Conservation (phyloP, 1,140 invertebrate species). For the Acromyrmex echinatior region DNA sequence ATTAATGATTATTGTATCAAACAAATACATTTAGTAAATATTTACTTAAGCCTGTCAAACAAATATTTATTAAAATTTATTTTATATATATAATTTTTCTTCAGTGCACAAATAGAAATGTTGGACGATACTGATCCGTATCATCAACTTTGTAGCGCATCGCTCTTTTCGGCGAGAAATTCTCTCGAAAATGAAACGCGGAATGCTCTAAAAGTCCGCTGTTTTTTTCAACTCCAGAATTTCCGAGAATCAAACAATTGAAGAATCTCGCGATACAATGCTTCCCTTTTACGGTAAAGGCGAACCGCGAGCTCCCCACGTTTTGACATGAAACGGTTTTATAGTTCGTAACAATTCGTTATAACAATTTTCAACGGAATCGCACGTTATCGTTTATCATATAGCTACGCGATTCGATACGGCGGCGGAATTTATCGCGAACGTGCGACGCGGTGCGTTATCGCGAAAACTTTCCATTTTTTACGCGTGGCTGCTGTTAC, state of each 20-base stretch:
- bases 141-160: not conserved
- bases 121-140: not conserved
- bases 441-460: slow-evolving; percentile 16
- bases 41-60: too few species aligned
- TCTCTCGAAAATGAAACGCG: not conserved
- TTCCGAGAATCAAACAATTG: not conserved
- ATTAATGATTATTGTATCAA: too few species aligned
- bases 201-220: not conserved
- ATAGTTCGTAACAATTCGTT: too few species aligned
- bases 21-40: too few species aligned
- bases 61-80: too few species aligned
- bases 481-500: slow-evolving; percentile 10
- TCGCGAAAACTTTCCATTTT: slow-evolving; percentile 40
- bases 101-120: too few species aligned
- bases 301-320: not conserved
- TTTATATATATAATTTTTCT: too few species aligned
- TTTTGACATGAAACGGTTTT: not conserved
- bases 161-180: not conserved
- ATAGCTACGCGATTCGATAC: slow-evolving; percentile 8
- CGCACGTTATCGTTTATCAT: slow-evolving; percentile 11
- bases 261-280: not conserved
- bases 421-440: slow-evolving; percentile 16
- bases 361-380: not conserved
- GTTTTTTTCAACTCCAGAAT: not conserved
- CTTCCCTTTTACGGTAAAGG: not conserved